These are phyloP conservation scores for Drosophila suzukii DNA, from an alignment of 1,140 invertebrate genomes.

Conservation along the genomic window DNA sequence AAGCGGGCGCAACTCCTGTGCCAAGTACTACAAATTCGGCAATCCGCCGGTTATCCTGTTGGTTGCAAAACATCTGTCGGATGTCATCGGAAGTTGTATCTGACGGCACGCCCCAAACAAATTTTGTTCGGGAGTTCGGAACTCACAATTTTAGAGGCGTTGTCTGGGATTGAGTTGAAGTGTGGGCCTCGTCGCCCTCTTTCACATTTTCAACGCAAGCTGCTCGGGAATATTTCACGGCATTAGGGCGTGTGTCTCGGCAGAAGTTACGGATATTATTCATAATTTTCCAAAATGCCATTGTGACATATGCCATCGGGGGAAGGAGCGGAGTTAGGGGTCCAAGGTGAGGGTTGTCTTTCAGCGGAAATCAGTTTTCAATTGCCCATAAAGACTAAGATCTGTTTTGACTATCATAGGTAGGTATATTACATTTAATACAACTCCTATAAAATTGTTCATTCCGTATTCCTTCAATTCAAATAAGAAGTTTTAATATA, in stretches of 20 bases:
- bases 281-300: constrained; percentile 76
- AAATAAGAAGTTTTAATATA: background rate
- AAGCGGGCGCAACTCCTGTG: constrained; percentile 64
- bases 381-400: background rate
- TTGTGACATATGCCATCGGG: constrained; percentile 47
- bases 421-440: background rate
- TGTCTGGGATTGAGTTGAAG: constrained; percentile 38
- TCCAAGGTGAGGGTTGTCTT: constrained; percentile 54
- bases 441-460: too few species aligned
- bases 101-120: constrained; percentile 75
- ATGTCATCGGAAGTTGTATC: constrained; percentile 81
- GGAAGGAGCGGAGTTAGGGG: constrained; percentile 29
- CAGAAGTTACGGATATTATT: constrained; percentile 81
- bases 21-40: constrained; percentile 9
- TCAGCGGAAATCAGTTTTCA: constrained; percentile 50
- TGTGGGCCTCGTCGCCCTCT: constrained; percentile 29
- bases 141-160: constrained; percentile 24
- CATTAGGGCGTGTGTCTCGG: constrained; percentile 24
- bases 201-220: constrained; percentile 66
- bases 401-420: constrained; percentile 22
- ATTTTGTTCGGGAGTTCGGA: constrained; percentile 1
- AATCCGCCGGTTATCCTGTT: constrained; percentile 28
- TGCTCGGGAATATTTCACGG: constrained; percentile 51
- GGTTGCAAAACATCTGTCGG: constrained; percentile 75
- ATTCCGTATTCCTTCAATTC: too few species aligned